Evolutionary conservation across 2,113 vertebrate species (phyloP).

Genomic region (Fregata magnificens): DNA sequence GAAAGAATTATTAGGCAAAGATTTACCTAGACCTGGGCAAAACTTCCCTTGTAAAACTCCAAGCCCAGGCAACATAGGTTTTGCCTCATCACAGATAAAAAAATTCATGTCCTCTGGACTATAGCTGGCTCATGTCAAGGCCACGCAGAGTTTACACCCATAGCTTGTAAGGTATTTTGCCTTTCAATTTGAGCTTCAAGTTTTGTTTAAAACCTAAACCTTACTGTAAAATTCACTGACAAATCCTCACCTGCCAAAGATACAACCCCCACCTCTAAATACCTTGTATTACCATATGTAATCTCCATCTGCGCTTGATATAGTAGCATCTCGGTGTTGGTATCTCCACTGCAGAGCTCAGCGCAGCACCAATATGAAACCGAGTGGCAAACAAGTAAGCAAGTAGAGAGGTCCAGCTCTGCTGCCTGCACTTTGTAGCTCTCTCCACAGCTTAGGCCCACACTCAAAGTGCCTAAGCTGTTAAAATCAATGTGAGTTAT

Average conservation of each 20-base stretch:
- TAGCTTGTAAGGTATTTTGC: background rate
- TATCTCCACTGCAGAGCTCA: background rate
- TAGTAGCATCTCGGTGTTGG: background rate
- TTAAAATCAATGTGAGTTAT: background rate
- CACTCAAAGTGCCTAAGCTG: background rate
- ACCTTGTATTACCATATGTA: background rate
- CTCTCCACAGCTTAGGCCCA: background rate
- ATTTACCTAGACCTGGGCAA: background rate
- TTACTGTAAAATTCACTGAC: background rate
- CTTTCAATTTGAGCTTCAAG: background rate
- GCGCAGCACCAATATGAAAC: background rate
- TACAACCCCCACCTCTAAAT: background rate
- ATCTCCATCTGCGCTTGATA: background rate
- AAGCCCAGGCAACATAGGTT: background rate
- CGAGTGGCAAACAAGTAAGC: accelerated
- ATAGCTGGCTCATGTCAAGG: background rate
- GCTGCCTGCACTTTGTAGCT: background rate
- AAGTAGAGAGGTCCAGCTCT: background rate
- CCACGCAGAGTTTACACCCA: background rate
- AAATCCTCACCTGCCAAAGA: background rate
- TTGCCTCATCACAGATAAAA: background rate
- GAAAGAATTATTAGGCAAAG: background rate
- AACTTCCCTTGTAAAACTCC: background rate
- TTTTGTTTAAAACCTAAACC: background rate
- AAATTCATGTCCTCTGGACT: background rate